Conservation (phyloP, 2,113 vertebrate species). For the Ceuthmochares aereus region DNA sequence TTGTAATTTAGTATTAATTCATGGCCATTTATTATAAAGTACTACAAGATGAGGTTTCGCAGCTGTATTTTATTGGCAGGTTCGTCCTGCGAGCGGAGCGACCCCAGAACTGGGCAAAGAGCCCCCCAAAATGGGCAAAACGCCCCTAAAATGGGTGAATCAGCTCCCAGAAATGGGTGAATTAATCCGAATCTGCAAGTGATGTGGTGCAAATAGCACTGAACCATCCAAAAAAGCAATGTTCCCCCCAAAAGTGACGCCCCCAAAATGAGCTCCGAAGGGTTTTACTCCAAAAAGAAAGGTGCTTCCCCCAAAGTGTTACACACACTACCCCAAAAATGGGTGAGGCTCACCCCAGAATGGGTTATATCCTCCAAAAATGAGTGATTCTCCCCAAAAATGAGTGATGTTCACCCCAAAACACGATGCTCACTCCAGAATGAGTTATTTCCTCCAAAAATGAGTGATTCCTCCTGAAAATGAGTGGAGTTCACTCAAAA, state of each 20-base stretch:
- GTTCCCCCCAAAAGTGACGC: too few relatives aligned
- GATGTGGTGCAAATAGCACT: background rate
- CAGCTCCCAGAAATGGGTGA: background rate
- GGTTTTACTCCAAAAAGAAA: background rate
- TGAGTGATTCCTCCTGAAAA: background rate
- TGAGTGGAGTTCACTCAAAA: background rate
- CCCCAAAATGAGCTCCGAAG: too few relatives aligned
- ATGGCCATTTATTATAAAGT: constrained; percentile 74
- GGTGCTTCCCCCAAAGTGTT: too few relatives aligned
- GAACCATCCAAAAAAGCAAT: too few relatives aligned
- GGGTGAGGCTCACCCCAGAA: background rate
- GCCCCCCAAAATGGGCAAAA: background rate
- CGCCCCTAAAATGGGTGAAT: too few relatives aligned
- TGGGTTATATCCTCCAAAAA: too few relatives aligned
- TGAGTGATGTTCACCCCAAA: background rate
- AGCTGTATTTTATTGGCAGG: constrained; percentile 59
- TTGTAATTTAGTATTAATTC: constrained; percentile 73
- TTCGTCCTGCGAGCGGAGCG: background rate
- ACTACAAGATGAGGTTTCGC: constrained; percentile 56
- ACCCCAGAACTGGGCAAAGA: background rate
- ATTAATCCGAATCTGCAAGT: background rate
- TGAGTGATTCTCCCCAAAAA: too few relatives aligned
- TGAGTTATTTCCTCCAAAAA: background rate
- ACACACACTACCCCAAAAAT: too few relatives aligned
- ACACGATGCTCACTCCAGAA: too few relatives aligned